Evolutionary conservation across 1,140 invertebrate species (phyloP).

Genomic region (Eurosta solidaginis): DNA sequence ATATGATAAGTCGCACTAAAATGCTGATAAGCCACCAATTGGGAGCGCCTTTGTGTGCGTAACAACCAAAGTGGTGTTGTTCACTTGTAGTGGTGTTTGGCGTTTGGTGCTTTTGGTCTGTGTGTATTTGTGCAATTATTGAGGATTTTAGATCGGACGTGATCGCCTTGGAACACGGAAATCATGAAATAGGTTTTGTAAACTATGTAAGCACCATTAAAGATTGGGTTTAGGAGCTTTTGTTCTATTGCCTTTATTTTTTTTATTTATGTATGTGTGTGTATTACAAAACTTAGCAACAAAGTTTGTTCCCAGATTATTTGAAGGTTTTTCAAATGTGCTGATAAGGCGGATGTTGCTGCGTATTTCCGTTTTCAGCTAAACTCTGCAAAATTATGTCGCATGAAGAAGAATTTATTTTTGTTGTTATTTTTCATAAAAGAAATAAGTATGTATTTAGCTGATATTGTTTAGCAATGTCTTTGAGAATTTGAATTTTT

Average conservation of each 20-base stretch:
- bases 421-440: not conserved
- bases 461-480: not conserved
- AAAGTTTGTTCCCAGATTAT: conserved; percentile 46
- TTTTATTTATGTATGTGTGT: not conserved
- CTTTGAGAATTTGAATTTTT: not conserved
- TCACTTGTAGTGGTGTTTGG: not conserved
- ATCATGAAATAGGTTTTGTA: conserved; percentile 7
- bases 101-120: not conserved
- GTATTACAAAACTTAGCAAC: conserved; percentile 24
- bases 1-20: not conserved
- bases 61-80: no score
- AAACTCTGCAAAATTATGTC: conserved; percentile 11
- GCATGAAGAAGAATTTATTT: not conserved
- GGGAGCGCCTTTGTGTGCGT: not conserved
- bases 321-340: conserved; percentile 52
- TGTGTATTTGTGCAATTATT: not conserved
- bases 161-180: conserved; percentile 13
- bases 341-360: conserved; percentile 54
- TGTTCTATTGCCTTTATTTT: not conserved
- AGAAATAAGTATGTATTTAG: not conserved
- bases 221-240: not conserved
- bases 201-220: not conserved
- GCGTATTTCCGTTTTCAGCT: conserved; percentile 49
- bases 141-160: conserved; percentile 22
- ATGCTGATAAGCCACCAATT: not conserved